phyloP scores from a whole-genome alignment of 2,113 vertebrate species.

The Sander lucioperca region DNA sequence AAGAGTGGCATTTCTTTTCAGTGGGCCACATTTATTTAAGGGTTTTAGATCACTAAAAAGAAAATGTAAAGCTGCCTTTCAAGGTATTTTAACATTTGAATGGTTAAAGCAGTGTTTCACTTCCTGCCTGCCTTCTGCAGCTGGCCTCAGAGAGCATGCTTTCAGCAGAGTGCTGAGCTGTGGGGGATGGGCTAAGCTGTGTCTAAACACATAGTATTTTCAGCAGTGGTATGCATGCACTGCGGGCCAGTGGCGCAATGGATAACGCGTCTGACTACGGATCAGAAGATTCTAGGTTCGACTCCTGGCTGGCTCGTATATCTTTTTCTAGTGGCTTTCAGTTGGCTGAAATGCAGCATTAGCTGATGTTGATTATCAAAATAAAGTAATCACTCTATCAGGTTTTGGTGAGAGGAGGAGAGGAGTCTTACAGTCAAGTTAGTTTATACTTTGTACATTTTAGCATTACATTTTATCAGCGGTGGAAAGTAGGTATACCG shows the following conservation, averaged over 20 bases:
- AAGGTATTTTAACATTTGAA: not conserved
- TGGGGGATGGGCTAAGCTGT: conserved; percentile 34
- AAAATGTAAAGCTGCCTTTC: not conserved
- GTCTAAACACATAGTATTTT: fast-evolving
- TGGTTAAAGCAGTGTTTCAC: not conserved
- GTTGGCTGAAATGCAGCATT: not conserved
- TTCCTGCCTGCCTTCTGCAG: not conserved
- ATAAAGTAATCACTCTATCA: not conserved
- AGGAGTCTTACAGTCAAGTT: not conserved
- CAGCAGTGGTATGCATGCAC: fast-evolving
- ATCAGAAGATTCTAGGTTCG: conserved; percentile 93
- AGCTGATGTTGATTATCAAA: not conserved
- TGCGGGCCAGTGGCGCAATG: conserved; percentile 78
- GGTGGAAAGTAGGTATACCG: too few species aligned
- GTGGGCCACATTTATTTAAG: too few species aligned
- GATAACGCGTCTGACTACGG: conserved; percentile 89
- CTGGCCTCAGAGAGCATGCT: not conserved
- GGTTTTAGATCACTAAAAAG: not conserved
- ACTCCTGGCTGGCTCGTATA: conserved; percentile 67
- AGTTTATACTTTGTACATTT: too few species aligned
- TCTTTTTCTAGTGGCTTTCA: not conserved
- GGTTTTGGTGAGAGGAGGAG: not conserved
- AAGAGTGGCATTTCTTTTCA: not conserved
- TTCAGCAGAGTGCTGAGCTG: not conserved
- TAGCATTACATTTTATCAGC: too few species aligned